Conservation (phyloP, 1,140 invertebrate species). For the Palaemon carinicauda region DNA sequence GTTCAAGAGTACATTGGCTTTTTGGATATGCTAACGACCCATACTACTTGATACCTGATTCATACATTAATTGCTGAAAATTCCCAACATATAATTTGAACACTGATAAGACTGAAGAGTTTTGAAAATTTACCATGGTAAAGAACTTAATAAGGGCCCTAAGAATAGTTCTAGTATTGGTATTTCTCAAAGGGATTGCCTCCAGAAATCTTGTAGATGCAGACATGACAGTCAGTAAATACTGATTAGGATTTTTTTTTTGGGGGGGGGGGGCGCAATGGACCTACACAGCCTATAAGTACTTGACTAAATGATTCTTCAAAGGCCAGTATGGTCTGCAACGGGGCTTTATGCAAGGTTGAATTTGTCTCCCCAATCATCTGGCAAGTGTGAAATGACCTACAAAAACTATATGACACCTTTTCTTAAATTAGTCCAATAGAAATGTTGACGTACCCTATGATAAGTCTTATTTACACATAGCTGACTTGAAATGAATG, state of each 20-base stretch:
- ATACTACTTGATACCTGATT: not conserved
- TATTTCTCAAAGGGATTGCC: not conserved
- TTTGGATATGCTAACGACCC: not conserved
- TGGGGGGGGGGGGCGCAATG: not conserved
- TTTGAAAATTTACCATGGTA: not conserved
- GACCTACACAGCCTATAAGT: slow-evolving; percentile 25
- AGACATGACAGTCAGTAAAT: not conserved
- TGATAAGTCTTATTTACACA: slow-evolving; percentile 7
- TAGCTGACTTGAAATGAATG: not conserved
- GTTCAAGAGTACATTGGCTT: not conserved
- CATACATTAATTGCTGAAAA: slow-evolving; percentile 11
- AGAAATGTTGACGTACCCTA: not conserved
- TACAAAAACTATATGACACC: not conserved
- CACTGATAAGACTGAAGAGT: slow-evolving; percentile 4
- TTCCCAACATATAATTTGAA: not conserved
- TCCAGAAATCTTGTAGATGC: not conserved
- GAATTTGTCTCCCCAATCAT: not conserved
- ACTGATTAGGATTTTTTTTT: not conserved
- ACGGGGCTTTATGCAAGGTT: not conserved
- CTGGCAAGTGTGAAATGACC: not conserved
- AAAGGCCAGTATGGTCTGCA: not conserved
- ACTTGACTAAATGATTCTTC: slow-evolving; percentile 11
- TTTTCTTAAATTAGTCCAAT: not conserved
- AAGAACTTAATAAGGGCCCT: slow-evolving; percentile 9
- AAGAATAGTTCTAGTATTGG: not conserved